Evolutionary conservation across 2,113 vertebrate genomes (phyloP), one percentile per base, ranked within the genome.

Genomic region (Chaetops frenatus): DNA sequence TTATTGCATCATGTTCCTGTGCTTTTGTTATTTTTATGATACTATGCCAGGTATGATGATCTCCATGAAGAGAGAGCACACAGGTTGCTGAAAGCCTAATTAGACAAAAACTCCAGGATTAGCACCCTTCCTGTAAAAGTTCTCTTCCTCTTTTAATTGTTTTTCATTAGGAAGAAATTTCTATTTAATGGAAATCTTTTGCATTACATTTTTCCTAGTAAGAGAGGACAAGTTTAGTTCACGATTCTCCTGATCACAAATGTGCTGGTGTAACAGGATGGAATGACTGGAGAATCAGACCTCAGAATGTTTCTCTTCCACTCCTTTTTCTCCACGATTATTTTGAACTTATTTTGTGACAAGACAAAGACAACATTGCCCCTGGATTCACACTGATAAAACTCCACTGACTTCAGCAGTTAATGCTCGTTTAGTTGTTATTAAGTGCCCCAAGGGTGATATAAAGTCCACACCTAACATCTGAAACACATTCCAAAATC

Each of bases 401-500:
- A 66, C 73, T 81, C 50, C 54, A 77, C 50, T 81, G 86, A 78
- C 72, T 73, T 81, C 36, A 47, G 38, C 65, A 77, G 51, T 81
- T 73, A 91, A 61, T 47, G 62, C 80, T 83, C 3, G 0, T 81
- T 89, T 88, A 86, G n/a, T 15, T 83, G 64, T 71, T 69, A 93
- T 79, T 87, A 90, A 78, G 38, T 84, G 69, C 69, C 44, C 60
- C 21, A 19, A 84, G 60, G 61, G 80, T 44, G 36, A 58, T 58
- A 47, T 17, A 48, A 81, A 65, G 69, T 71, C 87, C 56, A 87
- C 64, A 86, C 35, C 83, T 89, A 88, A 90, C 50, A 83, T 65
- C 25, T 77, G 44, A 92, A 90, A 86, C 33, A 33, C 24, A 47
- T 88, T 90, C 64, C 76, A 94, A 90, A 72, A 92, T 90, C 67